Evolutionary conservation across 1,140 invertebrate genomes (phyloP), one percentile per base, ranked within the genome.

Genomic region (Drosophila kohkoa): DNA sequence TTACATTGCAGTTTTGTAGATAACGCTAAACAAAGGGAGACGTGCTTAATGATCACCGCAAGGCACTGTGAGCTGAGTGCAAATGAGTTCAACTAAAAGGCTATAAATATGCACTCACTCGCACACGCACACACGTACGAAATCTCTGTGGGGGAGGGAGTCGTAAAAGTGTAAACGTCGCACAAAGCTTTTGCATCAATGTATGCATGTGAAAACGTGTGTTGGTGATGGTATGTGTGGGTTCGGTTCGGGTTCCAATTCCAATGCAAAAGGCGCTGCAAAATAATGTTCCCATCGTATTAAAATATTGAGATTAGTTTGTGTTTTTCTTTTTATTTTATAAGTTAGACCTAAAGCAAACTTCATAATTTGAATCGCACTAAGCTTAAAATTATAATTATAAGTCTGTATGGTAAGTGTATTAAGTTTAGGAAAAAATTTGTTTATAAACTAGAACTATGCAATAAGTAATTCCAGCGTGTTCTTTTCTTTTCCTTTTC

Each of bases 71-170:
- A 54, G 64, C 57, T 77, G 68, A 71, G 85, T 88, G 85, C 82
- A 87, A 87, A 87, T 87, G 85, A 87, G 82, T 89, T 87, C 83
- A 87, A 78, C 85, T 77, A 74, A 87, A 80, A 74, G 74, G 85
- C 85, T 89, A 87, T 66, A 81, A 87, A 87, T 87, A 87, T 80
- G 67, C 52, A 55, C 32, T 46, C 45, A 52, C 16, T 43, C 38
- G 25, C n/a, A 43, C 46, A 66, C 32, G 66, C 35, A 32, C 5
- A 38, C 38, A 38, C 43, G 6, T 20, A 43, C 16, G 32, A 46
- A 7, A 6, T 13, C 48, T 15, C 15, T 28, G 35, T n/a, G 35
- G 35, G 6, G 16, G 62, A 43, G 51, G 20, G 8, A 38, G 35
- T 13, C 20, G 51, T 13, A 30, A 41, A 13, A 41, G 35, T 52